Evolutionary conservation across 2,888 invertebrate genomes (phyloP).

Genomic region (Furcula furcula): DNA sequence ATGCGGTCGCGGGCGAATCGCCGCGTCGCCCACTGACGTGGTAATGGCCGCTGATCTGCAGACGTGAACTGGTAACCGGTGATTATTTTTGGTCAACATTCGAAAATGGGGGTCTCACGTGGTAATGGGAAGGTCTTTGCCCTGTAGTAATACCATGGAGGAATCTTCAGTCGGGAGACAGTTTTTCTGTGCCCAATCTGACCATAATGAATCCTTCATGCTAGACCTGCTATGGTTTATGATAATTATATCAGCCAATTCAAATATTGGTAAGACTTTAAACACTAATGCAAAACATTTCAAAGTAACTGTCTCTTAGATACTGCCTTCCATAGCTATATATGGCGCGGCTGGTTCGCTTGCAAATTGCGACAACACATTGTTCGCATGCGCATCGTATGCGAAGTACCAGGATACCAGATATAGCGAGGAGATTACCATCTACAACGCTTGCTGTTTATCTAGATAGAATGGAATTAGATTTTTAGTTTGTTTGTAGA

Average conservation of each 20-base stretch:
- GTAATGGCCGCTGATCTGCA: slow-evolving; percentile 28
- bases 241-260: slow-evolving; percentile 29
- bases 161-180: too few species aligned
- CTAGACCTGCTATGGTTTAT: slow-evolving; percentile 16
- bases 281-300: too few species aligned
- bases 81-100: slow-evolving; percentile 3
- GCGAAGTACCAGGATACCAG: slow-evolving; percentile 20
- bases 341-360: slow-evolving; percentile 60
- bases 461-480: slow-evolving; percentile 34
- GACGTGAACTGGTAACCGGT: slow-evolving; percentile 7
- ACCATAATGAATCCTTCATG: neutral
- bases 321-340: slow-evolving; percentile 40
- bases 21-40: slow-evolving; percentile 28
- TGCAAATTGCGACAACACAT: slow-evolving; percentile 78
- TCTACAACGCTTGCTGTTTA: slow-evolving; percentile 30
- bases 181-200: too few species aligned
- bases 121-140: too few species aligned
- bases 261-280: too few species aligned
- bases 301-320: slow-evolving; percentile 21
- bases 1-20: slow-evolving; percentile 5
- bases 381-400: slow-evolving; percentile 49
- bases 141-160: too few species aligned
- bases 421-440: slow-evolving; percentile 38
- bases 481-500: too few species aligned
- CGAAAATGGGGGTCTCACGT: too few species aligned